Evolutionary conservation across 2,888 invertebrate genomes (phyloP).

Genomic region (Thera britannica): DNA sequence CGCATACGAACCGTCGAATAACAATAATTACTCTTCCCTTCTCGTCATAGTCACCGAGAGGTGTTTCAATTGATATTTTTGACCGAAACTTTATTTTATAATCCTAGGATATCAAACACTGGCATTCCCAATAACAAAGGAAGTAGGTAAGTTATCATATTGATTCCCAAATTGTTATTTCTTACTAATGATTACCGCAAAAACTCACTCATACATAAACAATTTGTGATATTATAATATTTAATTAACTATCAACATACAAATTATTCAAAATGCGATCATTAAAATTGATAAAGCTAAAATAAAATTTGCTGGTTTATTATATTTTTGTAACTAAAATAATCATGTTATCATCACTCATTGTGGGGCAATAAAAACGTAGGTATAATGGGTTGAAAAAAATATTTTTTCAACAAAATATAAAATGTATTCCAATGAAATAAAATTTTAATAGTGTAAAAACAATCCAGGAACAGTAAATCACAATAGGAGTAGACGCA

Average conservation of each 20-base stretch:
- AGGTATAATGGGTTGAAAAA: not conserved
- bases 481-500: slow-evolving; percentile 69
- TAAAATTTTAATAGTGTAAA: slow-evolving; percentile 54
- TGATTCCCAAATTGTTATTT: not conserved
- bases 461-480: slow-evolving; percentile 71
- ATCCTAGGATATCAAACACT: too few relatives aligned
- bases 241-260: slow-evolving; percentile 12
- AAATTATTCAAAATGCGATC: not conserved
- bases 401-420: not conserved
- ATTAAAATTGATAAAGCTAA: too few relatives aligned
- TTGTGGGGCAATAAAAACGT: not conserved
- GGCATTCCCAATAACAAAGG: too few relatives aligned
- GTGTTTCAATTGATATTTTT: slow-evolving; percentile 11
- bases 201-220: slow-evolving; percentile 18
- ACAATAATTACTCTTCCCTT: slow-evolving; percentile 81
- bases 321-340: not conserved
- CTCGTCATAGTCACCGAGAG: slow-evolving; percentile 54
- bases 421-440: slow-evolving; percentile 12
- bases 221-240: not conserved
- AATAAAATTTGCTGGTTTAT: too few relatives aligned
- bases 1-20: slow-evolving; percentile 81
- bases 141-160: not conserved
- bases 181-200: slow-evolving; percentile 17
- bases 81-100: not conserved
- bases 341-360: not conserved